These are phyloP conservation scores for Brachionus calyciflorus DNA, from an alignment of 1,140 invertebrate species.

Conservation along the genomic window DNA sequence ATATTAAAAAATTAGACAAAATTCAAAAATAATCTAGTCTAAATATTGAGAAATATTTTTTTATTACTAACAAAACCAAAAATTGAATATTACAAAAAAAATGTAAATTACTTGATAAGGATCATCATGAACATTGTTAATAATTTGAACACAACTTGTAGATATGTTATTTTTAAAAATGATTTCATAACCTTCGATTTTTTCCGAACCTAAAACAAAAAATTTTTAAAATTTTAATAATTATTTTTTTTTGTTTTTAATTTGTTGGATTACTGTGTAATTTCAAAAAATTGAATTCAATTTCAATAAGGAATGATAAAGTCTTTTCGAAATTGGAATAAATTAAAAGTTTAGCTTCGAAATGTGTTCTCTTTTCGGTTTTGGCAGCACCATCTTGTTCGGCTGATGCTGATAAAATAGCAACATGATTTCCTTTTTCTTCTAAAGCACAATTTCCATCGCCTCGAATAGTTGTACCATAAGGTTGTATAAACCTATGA, in stretches of 20 bases:
- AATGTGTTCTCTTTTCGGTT: background rate
- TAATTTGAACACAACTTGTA: conserved; percentile 10
- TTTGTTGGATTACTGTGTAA: background rate
- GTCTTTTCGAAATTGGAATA: conserved; percentile 33
- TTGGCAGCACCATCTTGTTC: background rate
- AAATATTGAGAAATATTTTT: too few relatives aligned
- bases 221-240: background rate
- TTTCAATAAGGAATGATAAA: conserved; percentile 4
- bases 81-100: too few relatives aligned
- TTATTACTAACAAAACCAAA: too few relatives aligned
- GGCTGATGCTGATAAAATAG: background rate
- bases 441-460: background rate
- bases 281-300: background rate
- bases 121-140: background rate
- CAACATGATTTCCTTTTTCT: background rate
- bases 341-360: background rate
- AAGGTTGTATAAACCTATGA: background rate
- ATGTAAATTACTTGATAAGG: too few relatives aligned
- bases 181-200: conserved; percentile 16
- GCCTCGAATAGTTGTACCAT: background rate
- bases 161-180: background rate
- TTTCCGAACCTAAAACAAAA: background rate
- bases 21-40: too few relatives aligned
- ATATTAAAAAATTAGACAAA: too few relatives aligned
- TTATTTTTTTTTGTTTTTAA: background rate